Percentiles rank a stretch among this genome's conserved stretches.
phyloP scores from a whole-genome alignment of 2,888 invertebrate species.

The Drosophila quasianomalipes region DNA sequence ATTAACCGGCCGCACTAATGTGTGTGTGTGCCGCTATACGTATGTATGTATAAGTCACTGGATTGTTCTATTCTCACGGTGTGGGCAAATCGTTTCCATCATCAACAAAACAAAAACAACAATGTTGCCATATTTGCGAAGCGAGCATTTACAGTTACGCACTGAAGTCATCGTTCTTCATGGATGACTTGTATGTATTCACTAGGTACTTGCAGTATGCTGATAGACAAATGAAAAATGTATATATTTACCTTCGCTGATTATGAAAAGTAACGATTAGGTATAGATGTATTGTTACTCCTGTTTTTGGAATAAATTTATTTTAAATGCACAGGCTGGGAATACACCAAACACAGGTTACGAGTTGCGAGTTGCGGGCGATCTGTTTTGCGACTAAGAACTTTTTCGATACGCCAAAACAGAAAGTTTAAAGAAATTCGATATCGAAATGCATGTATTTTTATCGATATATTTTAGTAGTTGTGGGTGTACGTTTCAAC shows the following conservation, averaged over 20 bases:
- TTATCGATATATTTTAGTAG: constrained; percentile 24
- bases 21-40: constrained; percentile 11
- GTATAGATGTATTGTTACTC: constrained; percentile 46
- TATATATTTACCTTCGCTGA: constrained; percentile 46
- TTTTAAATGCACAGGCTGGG: constrained; percentile 72
- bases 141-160: background rate
- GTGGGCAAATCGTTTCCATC: constrained; percentile 63
- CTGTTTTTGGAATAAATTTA: constrained; percentile 68
- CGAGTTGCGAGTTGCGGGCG: constrained; percentile 40
- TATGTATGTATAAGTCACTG: constrained; percentile 11
- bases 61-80: constrained; percentile 43
- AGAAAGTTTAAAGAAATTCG: constrained; percentile 12
- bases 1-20: constrained; percentile 33
- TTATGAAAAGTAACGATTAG: constrained; percentile 28
- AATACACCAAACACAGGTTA: constrained; percentile 35
- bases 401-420: constrained; percentile 28
- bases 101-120: constrained; percentile 41
- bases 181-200: background rate
- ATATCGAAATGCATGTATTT: constrained; percentile 3
- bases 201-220: background rate
- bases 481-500: background rate
- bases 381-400: constrained; percentile 60
- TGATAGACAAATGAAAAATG: background rate
- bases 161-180: constrained; percentile 6
- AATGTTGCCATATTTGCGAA: constrained; percentile 11